phyloP scores from a whole-genome alignment of 2,888 invertebrate species.

The Lithophane ornitopus region DNA sequence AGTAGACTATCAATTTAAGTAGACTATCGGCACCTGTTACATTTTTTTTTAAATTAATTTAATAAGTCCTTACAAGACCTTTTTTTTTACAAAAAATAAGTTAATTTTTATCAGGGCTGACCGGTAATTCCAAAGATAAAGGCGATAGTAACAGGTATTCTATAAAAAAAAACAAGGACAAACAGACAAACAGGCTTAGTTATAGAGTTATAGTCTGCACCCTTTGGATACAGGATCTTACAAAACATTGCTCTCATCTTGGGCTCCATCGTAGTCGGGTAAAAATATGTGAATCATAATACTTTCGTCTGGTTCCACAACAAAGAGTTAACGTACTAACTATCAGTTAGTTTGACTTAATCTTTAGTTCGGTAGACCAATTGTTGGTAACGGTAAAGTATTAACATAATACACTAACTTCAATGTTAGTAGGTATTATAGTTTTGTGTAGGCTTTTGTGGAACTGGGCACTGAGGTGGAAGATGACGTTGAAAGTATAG shows the following conservation, averaged over 20 bases:
- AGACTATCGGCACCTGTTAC: no score
- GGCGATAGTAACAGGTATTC: no score
- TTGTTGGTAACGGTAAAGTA: constrained; percentile 24
- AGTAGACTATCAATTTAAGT: no score
- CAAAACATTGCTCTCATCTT: background rate
- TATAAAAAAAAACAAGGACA: no score
- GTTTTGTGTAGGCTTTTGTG: constrained; percentile 37
- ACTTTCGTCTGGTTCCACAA: constrained; percentile 39
- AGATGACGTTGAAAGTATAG: background rate
- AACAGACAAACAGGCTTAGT: no score
- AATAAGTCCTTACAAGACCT: no score
- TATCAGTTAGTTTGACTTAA: constrained; percentile 57
- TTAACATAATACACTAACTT: constrained; percentile 51
- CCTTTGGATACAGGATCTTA: no score
- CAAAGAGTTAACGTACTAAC: constrained; percentile 65
- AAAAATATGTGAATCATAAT: constrained; percentile 18
- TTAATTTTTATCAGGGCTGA: no score
- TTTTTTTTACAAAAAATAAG: no score
- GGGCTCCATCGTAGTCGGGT: background rate
- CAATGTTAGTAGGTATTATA: constrained; percentile 48
- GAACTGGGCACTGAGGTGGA: constrained; percentile 21
- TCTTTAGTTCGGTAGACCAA: constrained; percentile 25
- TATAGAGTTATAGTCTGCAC: no score
- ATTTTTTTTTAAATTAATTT: no score
- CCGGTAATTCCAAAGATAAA: no score